Evolutionary conservation across 2,888 invertebrate species (phyloP).

Genomic region (Diogma glabrata): DNA sequence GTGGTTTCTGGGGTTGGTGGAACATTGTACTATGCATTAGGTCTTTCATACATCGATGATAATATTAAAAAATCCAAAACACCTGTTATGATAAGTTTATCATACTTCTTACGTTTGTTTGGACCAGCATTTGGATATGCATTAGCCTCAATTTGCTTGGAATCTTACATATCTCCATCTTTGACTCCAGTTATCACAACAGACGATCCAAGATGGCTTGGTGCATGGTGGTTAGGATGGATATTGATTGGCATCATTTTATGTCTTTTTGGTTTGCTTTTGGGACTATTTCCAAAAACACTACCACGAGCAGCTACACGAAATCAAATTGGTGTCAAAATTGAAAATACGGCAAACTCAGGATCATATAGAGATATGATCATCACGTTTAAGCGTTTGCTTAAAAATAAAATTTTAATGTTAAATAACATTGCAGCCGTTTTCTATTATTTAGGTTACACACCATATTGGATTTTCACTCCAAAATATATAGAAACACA

Average conservation of each 20-base stretch:
- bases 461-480: neutral
- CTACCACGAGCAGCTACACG: conserved; percentile 50
- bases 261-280: conserved; percentile 44
- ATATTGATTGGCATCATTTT: conserved; percentile 48
- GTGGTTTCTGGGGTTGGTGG: conserved; percentile 60
- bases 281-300: conserved; percentile 57
- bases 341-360: conserved; percentile 24
- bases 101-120: conserved; percentile 54
- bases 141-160: conserved; percentile 51
- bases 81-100: conserved; percentile 57
- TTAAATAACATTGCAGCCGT: conserved; percentile 52
- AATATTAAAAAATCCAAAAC: conserved; percentile 63
- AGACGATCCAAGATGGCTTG: conserved; percentile 64
- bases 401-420: conserved; percentile 49
- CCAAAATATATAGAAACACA: conserved; percentile 41
- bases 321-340: conserved; percentile 23
- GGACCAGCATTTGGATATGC: conserved; percentile 59
- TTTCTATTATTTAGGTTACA: conserved; percentile 50
- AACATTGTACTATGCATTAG: conserved; percentile 54
- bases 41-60: conserved; percentile 63
- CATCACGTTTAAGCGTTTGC: conserved; percentile 47
- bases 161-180: conserved; percentile 52
- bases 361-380: conserved; percentile 47
- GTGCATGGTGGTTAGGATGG: conserved; percentile 78
- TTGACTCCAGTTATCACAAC: conserved; percentile 51